Evolutionary conservation across 2,888 invertebrate genomes (phyloP), one percentile per base, ranked within the genome.

Genomic region (Spicauda simplicius): DNA sequence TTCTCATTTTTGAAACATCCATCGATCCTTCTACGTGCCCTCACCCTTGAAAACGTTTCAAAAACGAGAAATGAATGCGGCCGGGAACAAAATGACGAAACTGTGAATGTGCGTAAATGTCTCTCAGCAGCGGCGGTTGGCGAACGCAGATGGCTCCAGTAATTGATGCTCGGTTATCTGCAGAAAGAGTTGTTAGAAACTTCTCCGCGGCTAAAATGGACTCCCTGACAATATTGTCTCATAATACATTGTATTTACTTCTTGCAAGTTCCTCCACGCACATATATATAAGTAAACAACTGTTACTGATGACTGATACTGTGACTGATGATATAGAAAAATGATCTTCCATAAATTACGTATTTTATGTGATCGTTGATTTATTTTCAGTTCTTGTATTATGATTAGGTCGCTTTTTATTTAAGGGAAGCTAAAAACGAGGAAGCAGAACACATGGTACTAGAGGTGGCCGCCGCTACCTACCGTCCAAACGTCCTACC

Each of bases 151-250:
- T 52, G 50, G 25, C 37, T 50, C 56, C 45, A 30, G 57, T 57
- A 64, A 64, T 57, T 64, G 57, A 56, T 57, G 64, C 52, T 57
- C 56, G 50, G 59, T 59, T 50, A 57, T 55, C 57, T 33, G 30
- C 56, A 33, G 37, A 64, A 64, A 64, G 64, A 64, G 57, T 57
- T 64, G 64, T 58, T 64, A 5, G 50, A 50, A 55, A 57, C 19
- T 64, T 59, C 10, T 14, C 1, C 45, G 45, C n/a, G n/a, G 45
- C n/a, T n/a, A 7, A n/a, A 45, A 45, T 45, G 7, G 14, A 45
- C 41, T 45, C 7, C 8, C 8, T 33, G 6, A 41, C 14, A 41
- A 14, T 14, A 41, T 14, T 33, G 33, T 41, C 41, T 41, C 14
- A 1, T 41, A 41, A 41, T 41, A 41, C 14, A 41, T 14, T 41